Percentiles rank a stretch among this genome's conserved stretches.
Evolutionary conservation across 2,888 invertebrate species (phyloP).

Genomic region (Trachelus iudaicus): DNA sequence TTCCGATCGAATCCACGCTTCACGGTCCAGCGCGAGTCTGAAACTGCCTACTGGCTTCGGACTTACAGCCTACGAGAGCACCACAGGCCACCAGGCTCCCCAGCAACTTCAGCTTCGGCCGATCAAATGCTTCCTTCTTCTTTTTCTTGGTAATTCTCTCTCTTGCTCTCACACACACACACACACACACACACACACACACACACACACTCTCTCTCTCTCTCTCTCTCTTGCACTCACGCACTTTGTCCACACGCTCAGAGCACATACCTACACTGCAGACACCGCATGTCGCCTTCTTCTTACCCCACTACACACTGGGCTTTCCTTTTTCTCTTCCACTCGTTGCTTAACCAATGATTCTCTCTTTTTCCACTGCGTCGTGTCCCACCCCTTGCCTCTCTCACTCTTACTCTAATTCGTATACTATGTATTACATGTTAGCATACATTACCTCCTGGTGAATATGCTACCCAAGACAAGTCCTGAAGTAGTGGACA

Average conservation of each 20-base stretch:
- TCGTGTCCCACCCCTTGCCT: slow-evolving; percentile 28
- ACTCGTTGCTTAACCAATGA: slow-evolving; percentile 6
- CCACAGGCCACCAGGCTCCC: not conserved
- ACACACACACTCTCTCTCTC: not conserved
- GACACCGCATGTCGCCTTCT: not conserved
- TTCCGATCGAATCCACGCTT: slow-evolving; percentile 27
- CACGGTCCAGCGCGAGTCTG: slow-evolving; percentile 58
- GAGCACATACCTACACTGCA: not conserved
- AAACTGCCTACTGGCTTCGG: slow-evolving; percentile 48
- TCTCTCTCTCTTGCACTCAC: slow-evolving; percentile 9
- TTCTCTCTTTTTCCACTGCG: not conserved
- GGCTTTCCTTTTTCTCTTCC: slow-evolving; percentile 2
- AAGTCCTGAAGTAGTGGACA: slow-evolving; percentile 22
- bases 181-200: too few relatives aligned
- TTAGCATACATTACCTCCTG: not conserved
- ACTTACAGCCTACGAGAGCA: not conserved
- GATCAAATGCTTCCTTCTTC: slow-evolving; percentile 20
- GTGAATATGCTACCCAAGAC: not conserved
- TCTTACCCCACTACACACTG: not conserved
- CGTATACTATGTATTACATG: not conserved
- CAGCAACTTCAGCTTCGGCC: slow-evolving; percentile 12
- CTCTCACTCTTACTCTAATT: slow-evolving; percentile 8
- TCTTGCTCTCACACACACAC: too few relatives aligned
- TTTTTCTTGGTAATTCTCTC: not conserved
- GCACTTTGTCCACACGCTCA: not conserved